phyloP scores from a whole-genome alignment of 2,113 vertebrate genomes.

The Salvator merianae region DNA sequence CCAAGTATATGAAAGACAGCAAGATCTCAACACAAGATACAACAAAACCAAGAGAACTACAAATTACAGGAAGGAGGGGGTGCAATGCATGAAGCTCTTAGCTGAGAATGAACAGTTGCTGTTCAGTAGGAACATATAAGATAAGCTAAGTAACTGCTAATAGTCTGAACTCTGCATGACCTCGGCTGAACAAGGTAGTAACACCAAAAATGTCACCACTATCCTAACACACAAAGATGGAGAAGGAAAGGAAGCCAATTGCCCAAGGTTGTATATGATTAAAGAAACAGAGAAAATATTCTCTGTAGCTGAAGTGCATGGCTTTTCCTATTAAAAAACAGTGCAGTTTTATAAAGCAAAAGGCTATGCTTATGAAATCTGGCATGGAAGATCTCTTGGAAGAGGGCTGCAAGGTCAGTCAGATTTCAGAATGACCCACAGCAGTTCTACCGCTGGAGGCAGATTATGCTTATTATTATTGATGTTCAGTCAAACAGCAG shows the following conservation, averaged over 20 bases:
- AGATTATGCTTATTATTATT: not conserved
- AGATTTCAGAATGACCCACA: not conserved
- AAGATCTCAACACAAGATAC: not conserved
- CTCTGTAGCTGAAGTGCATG: not conserved
- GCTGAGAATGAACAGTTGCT: constrained; percentile 66
- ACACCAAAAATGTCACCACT: constrained; percentile 46
- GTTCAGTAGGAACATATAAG: constrained; percentile 59
- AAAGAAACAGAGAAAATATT: not conserved
- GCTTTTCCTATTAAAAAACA: not conserved
- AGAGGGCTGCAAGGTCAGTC: not conserved
- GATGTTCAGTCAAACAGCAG: too few relatives aligned
- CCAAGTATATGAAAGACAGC: not conserved
- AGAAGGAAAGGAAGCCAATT: not conserved
- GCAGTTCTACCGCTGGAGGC: not conserved
- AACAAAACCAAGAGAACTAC: not conserved
- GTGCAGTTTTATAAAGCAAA: not conserved
- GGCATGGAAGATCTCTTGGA: not conserved
- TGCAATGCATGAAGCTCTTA: constrained; percentile 53
- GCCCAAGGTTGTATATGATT: constrained; percentile 28
- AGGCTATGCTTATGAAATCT: not conserved
- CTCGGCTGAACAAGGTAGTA: constrained; percentile 47
- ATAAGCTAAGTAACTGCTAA: constrained; percentile 72
- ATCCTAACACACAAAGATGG: not conserved
- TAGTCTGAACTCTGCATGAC: constrained; percentile 69
- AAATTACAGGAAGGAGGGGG: constrained; percentile 52